Evolutionary conservation across 2,888 invertebrate genomes (phyloP).

Genomic region (Rhingia campestris): DNA sequence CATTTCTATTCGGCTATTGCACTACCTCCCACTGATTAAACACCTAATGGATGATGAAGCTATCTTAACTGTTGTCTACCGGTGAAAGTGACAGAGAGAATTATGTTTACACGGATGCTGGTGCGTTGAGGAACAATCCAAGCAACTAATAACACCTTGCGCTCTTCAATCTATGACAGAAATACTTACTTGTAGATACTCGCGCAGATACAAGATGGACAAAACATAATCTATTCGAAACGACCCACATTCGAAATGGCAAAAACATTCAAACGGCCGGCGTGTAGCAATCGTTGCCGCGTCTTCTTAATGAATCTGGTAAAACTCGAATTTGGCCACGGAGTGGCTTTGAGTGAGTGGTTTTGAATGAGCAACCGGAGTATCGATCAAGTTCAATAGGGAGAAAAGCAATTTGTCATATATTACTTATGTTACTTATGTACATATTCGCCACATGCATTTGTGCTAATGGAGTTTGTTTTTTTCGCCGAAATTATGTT

Average conservation of each 20-base stretch:
- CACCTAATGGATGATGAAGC: conserved; percentile 15
- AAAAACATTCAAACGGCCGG: conserved; percentile 28
- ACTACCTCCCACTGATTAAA: conserved; percentile 36
- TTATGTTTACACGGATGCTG: conserved; percentile 33
- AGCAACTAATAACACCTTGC: conserved; percentile 31
- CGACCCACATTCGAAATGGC: conserved; percentile 72
- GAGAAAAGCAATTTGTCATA: conserved; percentile 54
- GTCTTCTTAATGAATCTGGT: conserved; percentile 53
- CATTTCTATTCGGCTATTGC: conserved; percentile 36
- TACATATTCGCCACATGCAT: background rate
- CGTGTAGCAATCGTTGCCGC: conserved; percentile 22
- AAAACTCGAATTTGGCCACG: conserved; percentile 44
- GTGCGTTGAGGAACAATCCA: background rate
- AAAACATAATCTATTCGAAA: conserved; percentile 28
- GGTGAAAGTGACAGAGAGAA: conserved; percentile 64
- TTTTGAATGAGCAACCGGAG: conserved; percentile 44
- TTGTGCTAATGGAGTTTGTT: background rate
- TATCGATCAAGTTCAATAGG: conserved; percentile 68
- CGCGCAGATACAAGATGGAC: background rate
- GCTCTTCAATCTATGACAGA: conserved; percentile 25
- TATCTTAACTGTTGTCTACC: conserved; percentile 28
- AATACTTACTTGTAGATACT: conserved; percentile 3
- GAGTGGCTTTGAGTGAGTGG: conserved; percentile 22
- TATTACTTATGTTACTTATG: background rate
- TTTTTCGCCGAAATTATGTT: conserved; percentile 12